Conservation (phyloP, 1,140 invertebrate species). For the Drosophila arawakana region DNA sequence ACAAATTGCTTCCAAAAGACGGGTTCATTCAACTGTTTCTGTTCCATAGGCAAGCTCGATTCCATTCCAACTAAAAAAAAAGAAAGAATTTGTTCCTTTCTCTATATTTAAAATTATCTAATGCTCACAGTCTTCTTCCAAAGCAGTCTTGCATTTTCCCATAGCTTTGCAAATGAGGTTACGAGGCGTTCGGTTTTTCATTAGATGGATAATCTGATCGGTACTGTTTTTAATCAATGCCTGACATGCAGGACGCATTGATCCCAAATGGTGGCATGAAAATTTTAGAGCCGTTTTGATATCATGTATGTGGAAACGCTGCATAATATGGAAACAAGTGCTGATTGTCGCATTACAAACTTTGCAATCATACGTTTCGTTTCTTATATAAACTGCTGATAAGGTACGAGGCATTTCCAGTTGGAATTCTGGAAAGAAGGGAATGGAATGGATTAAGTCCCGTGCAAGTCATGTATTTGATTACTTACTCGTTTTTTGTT, state of each 20-base stretch:
- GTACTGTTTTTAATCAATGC: slow-evolving; percentile 12
- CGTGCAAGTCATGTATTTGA: neutral
- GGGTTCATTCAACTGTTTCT: neutral
- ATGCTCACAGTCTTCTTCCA: neutral
- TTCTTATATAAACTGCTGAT: neutral
- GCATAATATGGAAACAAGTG: neutral
- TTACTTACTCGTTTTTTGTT: slow-evolving; percentile 1
- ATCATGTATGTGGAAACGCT: neutral
- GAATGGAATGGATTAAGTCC: neutral
- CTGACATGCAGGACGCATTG: neutral
- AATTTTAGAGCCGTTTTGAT: neutral
- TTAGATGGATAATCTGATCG: slow-evolving; percentile 9
- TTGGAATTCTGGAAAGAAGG: neutral
- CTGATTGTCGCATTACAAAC: neutral
- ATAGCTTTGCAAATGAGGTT: slow-evolving; percentile 19
- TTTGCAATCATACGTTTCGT: neutral
- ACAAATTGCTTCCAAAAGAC: no score
- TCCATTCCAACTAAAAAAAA: neutral
- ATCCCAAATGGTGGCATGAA: neutral
- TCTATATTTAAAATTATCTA: neutral
- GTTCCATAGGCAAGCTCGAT: neutral
- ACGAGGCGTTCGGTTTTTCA: neutral
- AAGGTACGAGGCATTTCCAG: neutral
- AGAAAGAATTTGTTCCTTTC: neutral
- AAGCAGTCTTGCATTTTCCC: neutral